Conservation (phyloP, 1,140 invertebrate species). For the Pachypeltis micranthus region DNA sequence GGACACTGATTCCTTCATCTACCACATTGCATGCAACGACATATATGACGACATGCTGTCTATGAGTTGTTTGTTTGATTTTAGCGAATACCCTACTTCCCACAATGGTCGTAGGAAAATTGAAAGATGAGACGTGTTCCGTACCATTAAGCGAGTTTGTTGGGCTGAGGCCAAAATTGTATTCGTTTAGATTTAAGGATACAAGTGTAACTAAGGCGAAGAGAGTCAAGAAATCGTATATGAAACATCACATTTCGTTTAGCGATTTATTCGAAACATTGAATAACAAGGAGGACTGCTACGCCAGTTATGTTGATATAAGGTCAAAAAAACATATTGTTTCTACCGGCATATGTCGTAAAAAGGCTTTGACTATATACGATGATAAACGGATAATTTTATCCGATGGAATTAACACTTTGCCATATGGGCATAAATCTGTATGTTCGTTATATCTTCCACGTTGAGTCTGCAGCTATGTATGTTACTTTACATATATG, state of each 20-base stretch:
- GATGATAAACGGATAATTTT: background rate
- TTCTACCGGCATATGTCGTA: background rate
- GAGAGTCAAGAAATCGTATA: too few relatives aligned
- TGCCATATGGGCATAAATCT: background rate
- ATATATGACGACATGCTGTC: conserved; percentile 17
- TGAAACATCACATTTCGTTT: too few relatives aligned
- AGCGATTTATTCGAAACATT: too few relatives aligned
- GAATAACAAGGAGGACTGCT: too few relatives aligned
- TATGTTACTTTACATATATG: too few relatives aligned
- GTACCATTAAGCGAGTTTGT: conserved; percentile 30
- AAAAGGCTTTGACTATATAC: background rate
- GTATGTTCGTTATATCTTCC: too few relatives aligned
- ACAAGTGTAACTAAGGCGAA: too few relatives aligned
- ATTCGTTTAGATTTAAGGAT: too few relatives aligned
- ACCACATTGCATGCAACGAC: conserved; percentile 27
- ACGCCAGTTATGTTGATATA: too few relatives aligned
- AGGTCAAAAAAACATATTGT: background rate
- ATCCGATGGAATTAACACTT: background rate
- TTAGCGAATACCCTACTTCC: conserved; percentile 21
- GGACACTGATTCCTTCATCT: conserved; percentile 35
- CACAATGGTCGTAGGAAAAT: conserved; percentile 32
- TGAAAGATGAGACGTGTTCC: background rate
- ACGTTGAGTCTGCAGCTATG: too few relatives aligned
- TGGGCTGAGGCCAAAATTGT: conserved; percentile 37
- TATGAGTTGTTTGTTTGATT: conserved; percentile 17